Evolutionary conservation across 2,888 invertebrate genomes (phyloP).

Genomic region (Megamerina dolium): DNA sequence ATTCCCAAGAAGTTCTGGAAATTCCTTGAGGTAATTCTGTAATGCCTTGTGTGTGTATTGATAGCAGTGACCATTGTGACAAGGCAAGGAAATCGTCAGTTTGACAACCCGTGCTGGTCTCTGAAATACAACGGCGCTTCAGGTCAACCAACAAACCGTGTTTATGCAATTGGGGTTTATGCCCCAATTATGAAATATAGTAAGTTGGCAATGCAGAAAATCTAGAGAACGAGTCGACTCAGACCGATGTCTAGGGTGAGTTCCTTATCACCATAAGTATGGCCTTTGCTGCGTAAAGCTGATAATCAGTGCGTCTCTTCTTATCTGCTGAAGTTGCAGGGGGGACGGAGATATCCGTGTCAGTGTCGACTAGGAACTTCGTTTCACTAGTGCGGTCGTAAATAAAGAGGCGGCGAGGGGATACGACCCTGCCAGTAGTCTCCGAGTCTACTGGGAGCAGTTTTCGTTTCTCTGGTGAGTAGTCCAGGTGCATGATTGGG

Average conservation of each 20-base stretch:
- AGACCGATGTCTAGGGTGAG: conserved; percentile 11
- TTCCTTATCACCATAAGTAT: conserved; percentile 12
- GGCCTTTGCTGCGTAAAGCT: no score
- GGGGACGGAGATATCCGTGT: no score
- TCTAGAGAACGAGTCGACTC: conserved; percentile 10
- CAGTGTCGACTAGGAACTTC: neutral
- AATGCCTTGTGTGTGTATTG: no score
- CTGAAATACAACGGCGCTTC: neutral
- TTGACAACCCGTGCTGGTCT: neutral
- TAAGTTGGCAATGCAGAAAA: conserved; percentile 14
- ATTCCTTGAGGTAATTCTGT: neutral
- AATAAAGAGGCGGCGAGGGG: no score
- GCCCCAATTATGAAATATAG: conserved; percentile 11
- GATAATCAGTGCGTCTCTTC: no score
- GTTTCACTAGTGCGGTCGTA: no score
- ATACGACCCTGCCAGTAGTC: no score
- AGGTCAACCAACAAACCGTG: conserved; percentile 10
- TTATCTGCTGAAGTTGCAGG: no score
- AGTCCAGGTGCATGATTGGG: no score
- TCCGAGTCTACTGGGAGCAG: no score
- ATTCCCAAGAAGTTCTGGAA: neutral
- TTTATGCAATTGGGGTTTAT: conserved; percentile 6
- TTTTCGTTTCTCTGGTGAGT: no score
- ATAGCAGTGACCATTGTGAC: no score
- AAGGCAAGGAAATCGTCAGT: neutral